phyloP scores from a whole-genome alignment of 2,888 invertebrate genomes.

The Drosophila paracracens region DNA sequence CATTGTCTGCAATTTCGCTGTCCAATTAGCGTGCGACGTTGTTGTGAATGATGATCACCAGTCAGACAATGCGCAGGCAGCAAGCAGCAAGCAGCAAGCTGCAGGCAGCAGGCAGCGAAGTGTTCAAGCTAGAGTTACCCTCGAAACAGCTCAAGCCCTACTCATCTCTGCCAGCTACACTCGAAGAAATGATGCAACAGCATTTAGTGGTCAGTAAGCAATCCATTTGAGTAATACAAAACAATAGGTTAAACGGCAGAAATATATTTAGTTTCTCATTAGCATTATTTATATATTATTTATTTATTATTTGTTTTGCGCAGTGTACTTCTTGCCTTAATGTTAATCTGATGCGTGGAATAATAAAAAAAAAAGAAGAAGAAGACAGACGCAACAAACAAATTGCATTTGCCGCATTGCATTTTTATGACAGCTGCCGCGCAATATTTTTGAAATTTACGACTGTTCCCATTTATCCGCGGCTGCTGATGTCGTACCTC shows the following conservation, averaged over 20 bases:
- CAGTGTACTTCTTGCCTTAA: slow-evolving; percentile 23
- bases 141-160: background rate
- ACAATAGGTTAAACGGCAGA: background rate
- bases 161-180: background rate
- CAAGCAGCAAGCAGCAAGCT: slow-evolving; percentile 40
- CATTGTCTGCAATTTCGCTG: slow-evolving; percentile 67
- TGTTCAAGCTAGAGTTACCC: background rate
- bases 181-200: background rate
- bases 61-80: slow-evolving; percentile 79
- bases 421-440: slow-evolving; percentile 70
- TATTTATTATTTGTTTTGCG: background rate
- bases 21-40: slow-evolving; percentile 78
- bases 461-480: slow-evolving; percentile 54
- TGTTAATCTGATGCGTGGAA: slow-evolving; percentile 60
- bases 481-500: slow-evolving; percentile 13
- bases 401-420: slow-evolving; percentile 72
- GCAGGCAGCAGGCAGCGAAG: background rate
- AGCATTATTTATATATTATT: background rate
- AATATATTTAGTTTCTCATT: background rate
- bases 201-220: background rate
- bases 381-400: slow-evolving; percentile 50
- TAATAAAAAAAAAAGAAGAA: background rate
- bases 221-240: background rate
- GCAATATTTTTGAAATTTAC: slow-evolving; percentile 74
- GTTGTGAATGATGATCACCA: slow-evolving; percentile 75